Evolutionary conservation across 1,140 invertebrate genomes (phyloP).

Genomic region (Melanaphis sacchari): DNA sequence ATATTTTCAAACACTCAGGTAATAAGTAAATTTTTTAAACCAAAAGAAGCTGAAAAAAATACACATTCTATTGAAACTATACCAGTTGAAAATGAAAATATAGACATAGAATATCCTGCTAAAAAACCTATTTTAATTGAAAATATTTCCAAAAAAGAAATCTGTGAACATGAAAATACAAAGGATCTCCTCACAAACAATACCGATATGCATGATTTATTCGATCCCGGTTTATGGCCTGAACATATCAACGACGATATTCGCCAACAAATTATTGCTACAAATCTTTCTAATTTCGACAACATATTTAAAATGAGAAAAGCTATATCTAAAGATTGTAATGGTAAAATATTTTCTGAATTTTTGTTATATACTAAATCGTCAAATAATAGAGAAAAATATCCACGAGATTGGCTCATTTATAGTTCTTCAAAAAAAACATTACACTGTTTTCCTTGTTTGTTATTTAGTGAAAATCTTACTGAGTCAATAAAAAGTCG

Average conservation of each 20-base stretch:
- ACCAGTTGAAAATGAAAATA: background rate
- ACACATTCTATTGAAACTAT: background rate
- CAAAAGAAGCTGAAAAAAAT: background rate
- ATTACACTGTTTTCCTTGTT: slow-evolving; percentile 26
- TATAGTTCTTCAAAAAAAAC: slow-evolving; percentile 19
- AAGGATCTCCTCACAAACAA: background rate
- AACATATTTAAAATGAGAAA: slow-evolving; percentile 16
- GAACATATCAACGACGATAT: slow-evolving; percentile 17
- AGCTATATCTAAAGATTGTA: background rate
- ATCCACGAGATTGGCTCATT: slow-evolving; percentile 41
- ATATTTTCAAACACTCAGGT: background rate
- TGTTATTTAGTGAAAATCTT: slow-evolving; percentile 6
- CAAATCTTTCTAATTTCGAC: slow-evolving; percentile 15
- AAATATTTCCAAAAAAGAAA: slow-evolving; percentile 3
- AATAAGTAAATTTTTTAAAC: slow-evolving; percentile 32
- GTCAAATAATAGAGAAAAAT: slow-evolving; percentile 41
- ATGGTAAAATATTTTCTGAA: slow-evolving; percentile 11
- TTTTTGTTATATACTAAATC: slow-evolving; percentile 44
- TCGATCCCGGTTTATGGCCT: background rate
- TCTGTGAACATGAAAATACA: background rate
- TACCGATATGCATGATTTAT: background rate
- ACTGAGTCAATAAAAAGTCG: background rate
- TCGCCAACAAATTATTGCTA: background rate
- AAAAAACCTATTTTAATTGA: background rate
- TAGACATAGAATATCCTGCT: background rate